Base-by-base conservation (phyloP, 2,797 vertebrate genomes). In the Siniperca scherzeri region DNA sequence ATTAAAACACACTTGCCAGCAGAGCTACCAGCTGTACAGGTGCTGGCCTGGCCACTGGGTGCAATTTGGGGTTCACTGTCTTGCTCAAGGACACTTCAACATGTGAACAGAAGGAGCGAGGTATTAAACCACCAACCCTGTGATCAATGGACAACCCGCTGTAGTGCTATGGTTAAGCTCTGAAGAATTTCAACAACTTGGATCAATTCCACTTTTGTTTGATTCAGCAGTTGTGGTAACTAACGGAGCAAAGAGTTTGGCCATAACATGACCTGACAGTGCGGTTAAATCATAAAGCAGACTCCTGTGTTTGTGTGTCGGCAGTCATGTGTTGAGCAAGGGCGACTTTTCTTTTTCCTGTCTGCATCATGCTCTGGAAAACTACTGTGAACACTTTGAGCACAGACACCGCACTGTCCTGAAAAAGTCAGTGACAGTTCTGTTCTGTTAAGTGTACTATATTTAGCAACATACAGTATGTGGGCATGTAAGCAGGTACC, bases 351-450 rank as follows among this genome's bases (percentile, higher is more conserved):
- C n/a, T 22, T 33, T 60, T 42, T 69, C 74, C 75, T 5, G 65
- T 70, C 59, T 57, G 64, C 65, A 0, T 81, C 74, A 14, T 1
- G 5, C 36, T 50, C 64, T 82, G 84, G 79, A 81, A 90, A 86
- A 80, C 55, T 65, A 78, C 59, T 4, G 67, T 0, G 55, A 67
- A 46, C 8, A 3, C n/a, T 74, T 2, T 0, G 10, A 78, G 44
- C 59, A 70, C n/a, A 53, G n/a, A 66, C 57, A 11, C 22, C 12
- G 46, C 42, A 21, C 16, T 77, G 70, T 89, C 62, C 8, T 10
- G n/a, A 57, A 14, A 30, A 40, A 67, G 44, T 33, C 38, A 0
- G 40, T 1, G 53, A 66, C 64, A 57, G 6, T 38, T 55, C 4
- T 38, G 21, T 68, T 64, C 55, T 62, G 16, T 27, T 19, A 3